Evolutionary conservation across 2,113 vertebrate genomes (phyloP), one percentile per base, ranked within the genome.

Genomic region (Nibea albiflora): DNA sequence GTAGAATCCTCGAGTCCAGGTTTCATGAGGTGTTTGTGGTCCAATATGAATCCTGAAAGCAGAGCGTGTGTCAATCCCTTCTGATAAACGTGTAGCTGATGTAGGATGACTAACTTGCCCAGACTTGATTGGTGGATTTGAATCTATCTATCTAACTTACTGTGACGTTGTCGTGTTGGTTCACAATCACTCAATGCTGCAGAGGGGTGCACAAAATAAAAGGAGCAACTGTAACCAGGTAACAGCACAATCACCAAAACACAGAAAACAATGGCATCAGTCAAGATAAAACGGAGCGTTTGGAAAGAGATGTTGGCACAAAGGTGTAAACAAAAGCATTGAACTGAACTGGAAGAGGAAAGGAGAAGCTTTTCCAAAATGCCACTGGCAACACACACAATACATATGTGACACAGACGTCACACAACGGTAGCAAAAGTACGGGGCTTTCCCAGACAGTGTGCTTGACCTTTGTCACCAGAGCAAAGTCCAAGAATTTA

Each of bases 271-370:
- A 60, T 2, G 19, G 28, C 60, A 53, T 26, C 46, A 63, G 35
- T 16, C 15, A 12, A 71, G 19, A 69, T 3, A 77, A 44, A 60
- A 44, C 12, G 0, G 1, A 60, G 5, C 9, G 10, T 15, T 46
- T 47, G 1, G 0, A 44, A 69, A 4, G 0, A 65, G 26, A 70
- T 19, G 15, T 68, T 49, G 19, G 16, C 50, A 60, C 9, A 71
- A 16, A 64, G 24, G 64, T 0, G 0, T 24, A 79, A 35, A n/a
- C 44, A 65, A 71, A 53, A 22, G 24, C 20, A 11, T 16, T 20
- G 19, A 74, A 73, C n/a, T 20, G 19, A 74, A 73, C 28, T 52
- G 44, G 61, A 80, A 73, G 24, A 81, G 6, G 15, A 46, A 56
- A 68, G 56, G 7, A 52, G 17, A 60, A 16, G 35, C 44, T 58